These are phyloP conservation scores for Rhinoptilus africanus DNA, from an alignment of 2,113 vertebrate species.

Conservation along the genomic window DNA sequence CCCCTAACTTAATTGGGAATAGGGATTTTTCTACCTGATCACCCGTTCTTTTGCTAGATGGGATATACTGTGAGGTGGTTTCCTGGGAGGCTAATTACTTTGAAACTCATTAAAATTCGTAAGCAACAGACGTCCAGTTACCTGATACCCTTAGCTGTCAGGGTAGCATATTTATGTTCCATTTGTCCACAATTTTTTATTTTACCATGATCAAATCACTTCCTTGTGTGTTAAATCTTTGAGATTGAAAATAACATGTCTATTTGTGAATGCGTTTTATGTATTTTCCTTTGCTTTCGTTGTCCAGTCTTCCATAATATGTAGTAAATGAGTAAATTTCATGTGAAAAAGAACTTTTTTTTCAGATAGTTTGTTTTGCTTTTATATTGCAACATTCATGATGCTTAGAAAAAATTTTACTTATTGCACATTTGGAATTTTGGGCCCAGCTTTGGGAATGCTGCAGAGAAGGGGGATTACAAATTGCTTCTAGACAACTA, in stretches of 20 bases:
- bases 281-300: neutral
- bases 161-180: accelerated
- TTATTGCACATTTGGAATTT: neutral
- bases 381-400: neutral
- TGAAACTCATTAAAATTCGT: neutral
- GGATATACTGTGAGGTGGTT: neutral
- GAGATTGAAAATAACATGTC: too few relatives aligned
- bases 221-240: neutral
- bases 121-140: neutral
- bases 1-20: neutral
- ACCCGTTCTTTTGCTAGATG: neutral
- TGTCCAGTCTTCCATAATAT: neutral
- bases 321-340: neutral
- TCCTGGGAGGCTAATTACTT: neutral
- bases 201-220: neutral
- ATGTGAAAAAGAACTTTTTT: neutral
- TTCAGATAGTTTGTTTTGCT: neutral
- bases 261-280: neutral
- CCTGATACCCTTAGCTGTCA: neutral
- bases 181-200: neutral
- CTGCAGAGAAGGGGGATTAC: neutral
- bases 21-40: neutral
- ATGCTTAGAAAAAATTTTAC: neutral
- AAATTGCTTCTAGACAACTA: neutral
- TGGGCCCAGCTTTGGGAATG: neutral